Evolutionary conservation across 2,113 vertebrate species (phyloP), one percentile per base, ranked within the genome.

Genomic region (Uria lomvia): DNA sequence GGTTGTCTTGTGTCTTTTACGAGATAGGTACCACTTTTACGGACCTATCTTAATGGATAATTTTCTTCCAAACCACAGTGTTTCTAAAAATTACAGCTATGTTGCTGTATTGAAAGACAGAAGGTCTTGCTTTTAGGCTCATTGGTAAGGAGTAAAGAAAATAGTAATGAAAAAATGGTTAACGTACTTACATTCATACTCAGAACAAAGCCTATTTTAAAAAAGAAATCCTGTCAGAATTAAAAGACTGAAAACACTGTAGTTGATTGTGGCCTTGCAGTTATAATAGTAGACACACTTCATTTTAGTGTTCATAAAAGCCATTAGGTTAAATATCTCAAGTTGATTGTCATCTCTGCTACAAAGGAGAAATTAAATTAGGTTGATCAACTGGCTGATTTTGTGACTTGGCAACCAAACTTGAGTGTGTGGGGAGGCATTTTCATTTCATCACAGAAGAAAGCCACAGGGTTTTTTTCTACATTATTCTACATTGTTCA

Each of bases 391-490:
- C 20, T 20, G 67, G 13, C 38, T 56, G 23, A 27, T 24, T 7
- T n/a, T 56, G 36, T 62, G 56, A 21, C 42, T 88, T 34, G 26
- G 47, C 19, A 47, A 10, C 36, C 8, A 23, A 45, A 42, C 36
- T 38, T 47, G 26, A 13, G n/a, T 3, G 9, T 12, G 20, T 34
- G 29, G 11, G 29, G 29, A 85, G 30, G 36, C 5, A 23, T 52
- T 91, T 63, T 52, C 3, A 38, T 77, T 81, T 63, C 2, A 8
- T 30, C 58, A 63, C 26, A 32, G 26, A 58, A 63, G 9, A 14
- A 60, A 52, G 23, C 9, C 2, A 2, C 9, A 3, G 1, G 1
- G 0, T 8, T 49, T 36, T 34, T 34, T 43, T 42, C 63, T 42
- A 4, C 7, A 0, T 36, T 67, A 4, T 63, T 75, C 34, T 76